Evolutionary conservation across 2,888 invertebrate genomes (phyloP), one percentile per base, ranked within the genome.

Genomic region (Dione vanillae): DNA sequence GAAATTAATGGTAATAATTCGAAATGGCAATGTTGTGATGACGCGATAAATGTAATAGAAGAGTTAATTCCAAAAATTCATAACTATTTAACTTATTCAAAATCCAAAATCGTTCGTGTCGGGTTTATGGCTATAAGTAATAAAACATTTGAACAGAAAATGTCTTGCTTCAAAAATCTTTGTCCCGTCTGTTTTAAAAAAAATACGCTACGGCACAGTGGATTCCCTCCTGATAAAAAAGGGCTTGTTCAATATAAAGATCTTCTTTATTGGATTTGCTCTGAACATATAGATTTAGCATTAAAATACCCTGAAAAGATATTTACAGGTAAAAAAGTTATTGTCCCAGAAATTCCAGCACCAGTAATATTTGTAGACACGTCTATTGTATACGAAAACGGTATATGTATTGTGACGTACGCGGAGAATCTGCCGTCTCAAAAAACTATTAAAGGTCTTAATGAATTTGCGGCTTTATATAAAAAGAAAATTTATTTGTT

Each of bases 391-490:
- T 92, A 93, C 74, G 93, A 94, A 82, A 85, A 92, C 71, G 96
- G 96, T 0, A 83, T 92, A 71, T 96, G 96, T 79, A 87, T 95
- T 37, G 95, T 95, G 0, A 94, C 95, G 40, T 95, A 95, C 78
- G 92, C 93, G 59, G 91, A 94, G 74, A 90, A 92, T 76, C 83
- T 94, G 70, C 94, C 94, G 3, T 77, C 86, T 1, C 92, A 94
- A 75, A 85, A 82, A 65, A 78, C 94, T 27, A 78, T 84, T 40
- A 83, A 82, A 52, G 96, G 96, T 0, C 81, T 77, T 54, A 76
- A 83, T 40, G 81, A 92, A 19, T 90, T 88, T 69, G 94, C 94
- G 7, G 92, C 93, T 2, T 81, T 81, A 45, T 95, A 94, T 81
- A 84, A 85, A 68, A 89, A 92, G 35, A 88, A 88, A 73, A 84